These are phyloP conservation scores for Tridacna gigas DNA, from an alignment of 2,888 invertebrate genomes.

Conservation along the genomic window DNA sequence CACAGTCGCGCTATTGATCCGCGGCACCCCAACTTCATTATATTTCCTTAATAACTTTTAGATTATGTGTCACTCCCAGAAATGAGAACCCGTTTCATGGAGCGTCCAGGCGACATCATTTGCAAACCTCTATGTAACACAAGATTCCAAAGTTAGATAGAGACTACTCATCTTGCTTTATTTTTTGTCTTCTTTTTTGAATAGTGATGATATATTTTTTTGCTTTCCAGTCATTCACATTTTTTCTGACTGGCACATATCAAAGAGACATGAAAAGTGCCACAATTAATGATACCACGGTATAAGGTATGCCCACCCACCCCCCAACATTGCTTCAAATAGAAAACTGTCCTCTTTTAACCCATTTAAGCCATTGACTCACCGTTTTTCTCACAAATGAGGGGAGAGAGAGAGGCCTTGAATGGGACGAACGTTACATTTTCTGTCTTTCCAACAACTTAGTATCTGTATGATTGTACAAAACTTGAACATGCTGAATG, in stretches of 20 bases:
- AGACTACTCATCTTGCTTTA: not conserved
- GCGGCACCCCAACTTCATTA: slow-evolving; percentile 60
- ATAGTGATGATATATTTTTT: no score
- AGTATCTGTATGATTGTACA: no score
- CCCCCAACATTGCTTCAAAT: no score
- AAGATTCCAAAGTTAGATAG: slow-evolving; percentile 9
- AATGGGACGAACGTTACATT: no score
- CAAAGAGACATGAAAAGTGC: no score
- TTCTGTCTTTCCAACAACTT: no score
- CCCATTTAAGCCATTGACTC: no score
- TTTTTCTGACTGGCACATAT: not conserved
- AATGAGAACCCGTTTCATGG: slow-evolving; percentile 27
- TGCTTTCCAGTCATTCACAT: not conserved
- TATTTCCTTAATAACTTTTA: slow-evolving; percentile 67
- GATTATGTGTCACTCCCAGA: slow-evolving; percentile 65
- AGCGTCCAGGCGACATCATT: not conserved
- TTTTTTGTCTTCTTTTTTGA: not conserved
- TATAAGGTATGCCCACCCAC: no score
- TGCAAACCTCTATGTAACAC: slow-evolving; percentile 9
- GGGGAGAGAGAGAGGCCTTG: no score
- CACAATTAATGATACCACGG: no score
- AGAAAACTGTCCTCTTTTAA: not conserved
- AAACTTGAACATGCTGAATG: no score
- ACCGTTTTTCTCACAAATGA: no score
- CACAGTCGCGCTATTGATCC: slow-evolving; percentile 56